Evolutionary conservation across 2,113 vertebrate species (phyloP).

Genomic region (Oryzias celebensis): DNA sequence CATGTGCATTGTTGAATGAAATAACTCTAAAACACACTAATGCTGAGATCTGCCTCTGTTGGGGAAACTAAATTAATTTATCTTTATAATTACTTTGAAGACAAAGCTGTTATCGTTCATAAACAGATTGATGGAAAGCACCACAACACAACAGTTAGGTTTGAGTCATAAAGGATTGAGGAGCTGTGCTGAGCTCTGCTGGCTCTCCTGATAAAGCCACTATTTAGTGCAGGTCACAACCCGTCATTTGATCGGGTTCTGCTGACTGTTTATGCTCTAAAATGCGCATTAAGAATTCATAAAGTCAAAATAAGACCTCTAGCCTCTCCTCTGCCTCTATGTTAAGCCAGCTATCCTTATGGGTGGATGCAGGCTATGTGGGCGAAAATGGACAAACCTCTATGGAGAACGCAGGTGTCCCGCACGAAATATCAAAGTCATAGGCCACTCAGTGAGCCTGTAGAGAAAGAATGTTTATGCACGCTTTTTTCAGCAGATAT

Average conservation of each 20-base stretch:
- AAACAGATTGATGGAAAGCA: conserved; percentile 31
- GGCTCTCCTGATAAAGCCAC: conserved; percentile 43
- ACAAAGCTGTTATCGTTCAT: conserved; percentile 4
- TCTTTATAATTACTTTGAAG: background rate
- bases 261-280: conserved; percentile 20
- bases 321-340: background rate
- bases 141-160: conserved; percentile 21
- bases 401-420: no score
- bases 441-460: no score
- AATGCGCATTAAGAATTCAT: conserved; percentile 41
- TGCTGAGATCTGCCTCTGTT: no score
- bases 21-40: no score
- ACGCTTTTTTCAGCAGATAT: no score
- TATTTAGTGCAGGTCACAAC: conserved; percentile 40
- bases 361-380: no score
- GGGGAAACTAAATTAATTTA: no score
- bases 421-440: no score
- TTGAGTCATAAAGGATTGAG: conserved; percentile 65
- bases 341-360: no score
- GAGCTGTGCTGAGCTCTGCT: conserved; percentile 22
- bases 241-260: conserved; percentile 35
- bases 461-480: no score
- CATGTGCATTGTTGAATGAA: no score
- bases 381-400: no score
- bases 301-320: background rate